Evolutionary conservation across 2,888 invertebrate genomes (phyloP).

Genomic region (Dromius quadrimaculatus): DNA sequence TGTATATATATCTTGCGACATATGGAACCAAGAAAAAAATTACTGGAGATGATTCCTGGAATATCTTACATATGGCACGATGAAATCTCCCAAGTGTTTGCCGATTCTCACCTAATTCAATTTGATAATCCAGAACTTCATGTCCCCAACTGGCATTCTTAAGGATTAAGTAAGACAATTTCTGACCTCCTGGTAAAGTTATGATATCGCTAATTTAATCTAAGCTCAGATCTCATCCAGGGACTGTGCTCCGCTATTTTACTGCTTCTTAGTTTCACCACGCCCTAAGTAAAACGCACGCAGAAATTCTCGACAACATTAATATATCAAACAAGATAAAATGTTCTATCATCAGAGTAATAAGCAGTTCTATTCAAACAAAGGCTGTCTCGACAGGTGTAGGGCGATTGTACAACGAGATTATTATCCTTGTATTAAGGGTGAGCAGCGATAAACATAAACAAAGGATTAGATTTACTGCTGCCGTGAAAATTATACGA

Average conservation of each 20-base stretch:
- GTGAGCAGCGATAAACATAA: neutral
- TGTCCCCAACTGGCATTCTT: no score
- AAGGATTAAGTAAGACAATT: no score
- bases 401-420: neutral
- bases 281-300: slow-evolving; percentile 19
- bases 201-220: no score
- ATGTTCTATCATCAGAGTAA: slow-evolving; percentile 9
- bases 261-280: neutral
- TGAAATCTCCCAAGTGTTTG: no score
- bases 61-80: no score
- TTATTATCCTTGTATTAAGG: neutral
- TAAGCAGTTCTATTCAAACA: slow-evolving; percentile 1
- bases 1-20: no score
- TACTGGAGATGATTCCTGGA: no score
- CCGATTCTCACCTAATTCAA: no score
- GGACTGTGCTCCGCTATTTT: neutral
- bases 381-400: slow-evolving; percentile 5
- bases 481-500: slow-evolving; percentile 1
- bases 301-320: neutral
- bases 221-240: neutral
- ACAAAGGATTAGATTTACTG: neutral
- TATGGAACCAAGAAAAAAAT: no score
- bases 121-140: no score
- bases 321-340: slow-evolving; percentile 5
- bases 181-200: no score